phyloP scores from a whole-genome alignment of 2,113 vertebrate species.

The human (Homo sapiens) region GRCh38 chr14:104564501-104565000 shows the following conservation, averaged over 20 bases:
- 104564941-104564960: constrained; percentile 78
- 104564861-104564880: rapidly evolving
- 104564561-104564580: constrained; percentile 60
- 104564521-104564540: constrained; percentile 45
- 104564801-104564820: constrained; percentile 45
- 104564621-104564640: constrained; percentile 74
- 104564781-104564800: neutral
- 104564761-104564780: constrained; percentile 34
- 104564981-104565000: constrained; percentile 76
- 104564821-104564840: neutral
- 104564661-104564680: constrained; percentile 3
- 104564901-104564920: neutral
- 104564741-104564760: neutral
- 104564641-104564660: constrained; percentile 43
- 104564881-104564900: rapidly evolving
- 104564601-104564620: constrained; percentile 63
- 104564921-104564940: constrained; percentile 75
- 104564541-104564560: constrained; percentile 73
- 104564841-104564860: neutral
- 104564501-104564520: constrained; percentile 53
- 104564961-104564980: constrained; percentile 73
- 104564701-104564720: constrained; percentile 44
- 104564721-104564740: neutral
- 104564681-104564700: neutral
- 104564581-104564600: constrained; percentile 67